Base-by-base conservation (phyloP, 2,113 vertebrate species). In the Aplodontia rufa region DNA sequence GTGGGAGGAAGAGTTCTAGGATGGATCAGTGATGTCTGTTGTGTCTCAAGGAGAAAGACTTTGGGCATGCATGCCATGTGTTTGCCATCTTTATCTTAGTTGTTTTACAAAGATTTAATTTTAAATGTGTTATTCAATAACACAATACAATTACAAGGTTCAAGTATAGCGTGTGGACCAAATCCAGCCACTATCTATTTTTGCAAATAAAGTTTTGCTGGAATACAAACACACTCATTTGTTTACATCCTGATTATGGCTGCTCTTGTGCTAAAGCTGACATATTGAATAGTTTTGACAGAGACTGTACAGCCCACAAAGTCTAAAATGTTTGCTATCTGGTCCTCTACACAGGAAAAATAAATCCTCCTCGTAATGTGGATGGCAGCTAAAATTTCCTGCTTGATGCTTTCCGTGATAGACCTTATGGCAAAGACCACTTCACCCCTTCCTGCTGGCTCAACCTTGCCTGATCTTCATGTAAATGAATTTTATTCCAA, bases 171-270 rank as follows among this genome's bases (percentile, higher is more conserved):
- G 32, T 62, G 8, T 83, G 10, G 10, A 49, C 12, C 8, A 78
- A 72, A 89, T 91, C 64, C 28, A 74, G 12, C 1, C 12, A 49
- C 14, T 35, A 11, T 0, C 3, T 93, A 5, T 58, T 90, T 90
- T 91, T 83, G 4, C 53, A 71, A 94, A 91, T 81, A 66, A 96
- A 97, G 42, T 76, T 94, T 95, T 90, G 71, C 68, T 72, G 40
- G 40, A 92, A 93, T 19, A 72, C 1, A 80, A 62, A 69, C 32
- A 72, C 1, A 37, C 5, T 81, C 12, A 84, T 60, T 96, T 94
- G 11, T 87, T 90, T 80, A 49, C 37, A 47, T 47, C 45, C 71
- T 71, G 14, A 37, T 20, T 71, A 10, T 76, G 30, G 8, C 9
- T 91, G 17, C 17, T 66, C 83, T 62, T 49, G 6, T 82, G 69